Evolutionary conservation across 1,140 invertebrate genomes (phyloP).

Genomic region (Parapsyche elsis): DNA sequence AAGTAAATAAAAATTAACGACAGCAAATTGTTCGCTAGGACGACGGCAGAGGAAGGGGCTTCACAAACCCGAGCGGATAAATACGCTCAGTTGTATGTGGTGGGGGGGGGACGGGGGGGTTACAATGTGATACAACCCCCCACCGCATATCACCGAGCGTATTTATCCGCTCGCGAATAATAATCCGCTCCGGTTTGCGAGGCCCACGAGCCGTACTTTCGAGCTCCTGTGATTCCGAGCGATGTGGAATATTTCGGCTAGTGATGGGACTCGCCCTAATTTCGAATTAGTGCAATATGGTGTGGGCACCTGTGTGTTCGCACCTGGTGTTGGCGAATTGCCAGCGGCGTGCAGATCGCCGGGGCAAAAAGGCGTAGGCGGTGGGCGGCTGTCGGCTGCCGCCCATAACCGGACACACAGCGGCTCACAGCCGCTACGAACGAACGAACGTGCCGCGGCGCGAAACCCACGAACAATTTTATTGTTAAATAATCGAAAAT

Average conservation of each 20-base stretch:
- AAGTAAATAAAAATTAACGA: too few species aligned
- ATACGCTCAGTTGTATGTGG: too few species aligned
- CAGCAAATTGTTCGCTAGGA: too few species aligned
- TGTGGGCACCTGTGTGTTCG: not conserved
- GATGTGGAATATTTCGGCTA: not conserved
- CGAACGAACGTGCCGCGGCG: conserved; percentile 49
- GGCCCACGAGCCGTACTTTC: too few species aligned
- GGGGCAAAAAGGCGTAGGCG: not conserved
- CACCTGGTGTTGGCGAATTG: conserved; percentile 8
- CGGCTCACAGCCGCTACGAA: conserved; percentile 52
- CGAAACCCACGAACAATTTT: not conserved
- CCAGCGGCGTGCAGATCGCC: conserved; percentile 19
- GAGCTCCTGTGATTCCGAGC: too few species aligned
- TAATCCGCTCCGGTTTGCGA: too few species aligned
- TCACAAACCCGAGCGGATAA: too few species aligned
- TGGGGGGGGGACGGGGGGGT: too few species aligned
- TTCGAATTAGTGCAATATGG: not conserved
- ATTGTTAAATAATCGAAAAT: not conserved
- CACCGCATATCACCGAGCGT: too few species aligned
- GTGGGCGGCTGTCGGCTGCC: conserved; percentile 36
- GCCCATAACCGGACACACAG: conserved; percentile 36
- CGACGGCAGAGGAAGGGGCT: too few species aligned
- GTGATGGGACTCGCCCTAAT: not conserved
- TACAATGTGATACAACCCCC: too few species aligned
- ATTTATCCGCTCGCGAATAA: too few species aligned